Evolutionary conservation across 2,797 vertebrate species (phyloP).

Genomic region (Sebastolobus alascanus): DNA sequence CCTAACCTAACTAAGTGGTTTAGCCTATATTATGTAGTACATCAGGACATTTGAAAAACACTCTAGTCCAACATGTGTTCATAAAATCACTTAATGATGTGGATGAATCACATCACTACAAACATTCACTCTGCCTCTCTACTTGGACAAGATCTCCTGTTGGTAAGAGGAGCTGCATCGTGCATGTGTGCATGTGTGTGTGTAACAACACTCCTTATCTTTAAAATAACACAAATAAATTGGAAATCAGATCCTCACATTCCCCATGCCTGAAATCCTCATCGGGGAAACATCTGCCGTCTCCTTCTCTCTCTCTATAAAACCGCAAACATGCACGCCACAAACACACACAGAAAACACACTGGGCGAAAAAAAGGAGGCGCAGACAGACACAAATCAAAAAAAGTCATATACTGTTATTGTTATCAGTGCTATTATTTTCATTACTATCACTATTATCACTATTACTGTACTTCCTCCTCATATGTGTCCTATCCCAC

Average conservation of each 20-base stretch:
- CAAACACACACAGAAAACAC: slow-evolving; percentile 3
- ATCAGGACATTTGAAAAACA: slow-evolving; percentile 34
- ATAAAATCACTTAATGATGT: slow-evolving; percentile 44
- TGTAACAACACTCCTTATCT: slow-evolving; percentile 31
- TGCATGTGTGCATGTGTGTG: slow-evolving; percentile 1
- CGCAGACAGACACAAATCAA: slow-evolving; percentile 60
- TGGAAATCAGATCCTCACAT: slow-evolving; percentile 52
- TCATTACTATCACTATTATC: slow-evolving; percentile 83
- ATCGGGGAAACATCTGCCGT: slow-evolving; percentile 14
- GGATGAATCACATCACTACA: slow-evolving; percentile 41
- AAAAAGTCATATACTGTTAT: slow-evolving; percentile 74
- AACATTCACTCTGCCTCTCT: slow-evolving; percentile 21
- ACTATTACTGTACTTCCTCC: slow-evolving; percentile 76
- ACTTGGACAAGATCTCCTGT: slow-evolving; percentile 50
- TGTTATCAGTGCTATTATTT: slow-evolving; percentile 82
- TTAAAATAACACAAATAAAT: slow-evolving; percentile 48
- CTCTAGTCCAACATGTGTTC: slow-evolving; percentile 4
- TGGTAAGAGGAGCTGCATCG: slow-evolving; percentile 31
- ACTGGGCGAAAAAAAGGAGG: neutral
- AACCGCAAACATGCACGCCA: slow-evolving; percentile 6
- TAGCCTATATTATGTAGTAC: slow-evolving; percentile 20
- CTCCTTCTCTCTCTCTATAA: neutral
- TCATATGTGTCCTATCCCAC: slow-evolving; percentile 81
- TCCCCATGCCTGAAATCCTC: slow-evolving; percentile 45
- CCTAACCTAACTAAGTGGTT: too few species aligned